These are phyloP conservation scores for Thalassarche chlororhynchos DNA, from an alignment of 2,113 vertebrate species.

Conservation along the genomic window DNA sequence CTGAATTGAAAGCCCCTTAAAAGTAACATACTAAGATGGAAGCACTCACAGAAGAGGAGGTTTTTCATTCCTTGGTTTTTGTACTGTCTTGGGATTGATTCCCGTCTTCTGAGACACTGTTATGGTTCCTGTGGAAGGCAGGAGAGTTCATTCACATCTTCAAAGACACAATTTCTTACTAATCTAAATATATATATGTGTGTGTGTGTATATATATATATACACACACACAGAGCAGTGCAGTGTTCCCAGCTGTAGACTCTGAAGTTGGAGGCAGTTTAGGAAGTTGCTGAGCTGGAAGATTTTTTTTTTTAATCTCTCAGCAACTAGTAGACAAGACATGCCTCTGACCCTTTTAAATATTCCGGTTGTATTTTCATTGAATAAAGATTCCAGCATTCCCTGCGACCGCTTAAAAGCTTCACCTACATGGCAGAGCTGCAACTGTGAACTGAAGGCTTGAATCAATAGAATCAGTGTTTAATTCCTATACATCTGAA, in stretches of 20 bases:
- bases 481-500: background rate
- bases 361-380: background rate
- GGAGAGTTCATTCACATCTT: background rate
- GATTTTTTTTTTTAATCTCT: background rate
- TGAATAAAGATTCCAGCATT: background rate
- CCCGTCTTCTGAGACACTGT: background rate
- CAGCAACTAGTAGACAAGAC: background rate
- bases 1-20: background rate
- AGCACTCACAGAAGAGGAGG: background rate
- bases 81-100: background rate
- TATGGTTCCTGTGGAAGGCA: background rate
- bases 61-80: background rate
- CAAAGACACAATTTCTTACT: background rate
- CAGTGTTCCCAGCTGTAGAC: background rate
- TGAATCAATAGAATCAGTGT: background rate
- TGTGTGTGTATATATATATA: background rate
- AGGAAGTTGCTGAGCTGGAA: background rate
- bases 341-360: background rate
- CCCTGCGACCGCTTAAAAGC: background rate
- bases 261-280: background rate
- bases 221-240: background rate
- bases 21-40: background rate
- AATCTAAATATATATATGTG: background rate
- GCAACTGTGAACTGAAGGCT: background rate
- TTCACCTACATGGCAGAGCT: background rate